Evolutionary conservation across 2,797 vertebrate species (phyloP), one percentile per base, ranked within the genome.

Genomic region (Xiphorhynchus erythropygius): DNA sequence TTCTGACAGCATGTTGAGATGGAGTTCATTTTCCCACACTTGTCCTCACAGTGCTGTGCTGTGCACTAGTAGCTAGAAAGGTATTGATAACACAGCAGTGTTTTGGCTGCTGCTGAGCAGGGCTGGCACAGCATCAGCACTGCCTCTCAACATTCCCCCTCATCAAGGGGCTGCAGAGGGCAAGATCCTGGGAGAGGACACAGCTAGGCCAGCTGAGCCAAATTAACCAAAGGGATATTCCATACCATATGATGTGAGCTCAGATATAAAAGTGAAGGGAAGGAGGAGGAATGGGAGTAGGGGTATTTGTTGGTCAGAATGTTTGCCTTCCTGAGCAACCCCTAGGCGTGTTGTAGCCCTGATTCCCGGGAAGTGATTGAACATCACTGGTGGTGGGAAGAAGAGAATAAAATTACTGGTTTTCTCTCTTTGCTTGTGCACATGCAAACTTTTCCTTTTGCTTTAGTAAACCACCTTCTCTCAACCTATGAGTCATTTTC

Each of bases 301-400:
- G 25, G 6, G 2, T 13, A 56, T 63, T 50, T 49, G 4, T 50
- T 30, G 30, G 25, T 50, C n/a, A 37, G 7, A 30, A 6, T 41
- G 5, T 57, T 70, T 57, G 28, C 2, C 23, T 70, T 56, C 37
- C 42, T 73, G 19, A 64, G 64, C 17, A 57, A 10, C 11, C 4
- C 12, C 42, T 69, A 13, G 0, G 1, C 0, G 1, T 67, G 18
- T 49, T 47, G 35, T 49, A 27, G 22, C 55, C 18, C 15, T 35
- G 7, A 9, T 63, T 82, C 42, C 42, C 3, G 4, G 49, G 23
- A 44, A 33, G n/a, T 18, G 19, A 13, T 5, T 30, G 37, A n/a
- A 30, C 68, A 83, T 50, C 42, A 24, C 23, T 55, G 13, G 42
- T 63, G 42, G 10, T 37, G n/a, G 30, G 55, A 60, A 50, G 18